These are phyloP conservation scores for Eidolon dupreanum DNA, from an alignment of 2,797 vertebrate species.

Conservation along the genomic window DNA sequence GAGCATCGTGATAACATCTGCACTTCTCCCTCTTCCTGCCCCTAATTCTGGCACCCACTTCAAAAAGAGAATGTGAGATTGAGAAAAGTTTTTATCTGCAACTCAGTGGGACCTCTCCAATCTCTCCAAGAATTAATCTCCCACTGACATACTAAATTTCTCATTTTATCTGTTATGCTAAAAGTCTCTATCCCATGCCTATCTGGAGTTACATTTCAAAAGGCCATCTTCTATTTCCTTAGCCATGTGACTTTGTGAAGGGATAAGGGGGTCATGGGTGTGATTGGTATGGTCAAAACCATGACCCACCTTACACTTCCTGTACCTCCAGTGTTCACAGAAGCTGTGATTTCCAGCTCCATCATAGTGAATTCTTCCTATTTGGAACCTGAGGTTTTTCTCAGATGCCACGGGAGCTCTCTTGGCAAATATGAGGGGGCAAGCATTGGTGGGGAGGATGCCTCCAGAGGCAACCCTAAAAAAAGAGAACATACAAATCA, in stretches of 20 bases:
- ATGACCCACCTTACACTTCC: not conserved
- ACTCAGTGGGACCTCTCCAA: not conserved
- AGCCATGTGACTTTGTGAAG: not conserved
- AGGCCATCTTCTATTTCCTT: not conserved
- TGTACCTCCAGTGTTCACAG: not conserved
- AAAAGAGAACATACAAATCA: not conserved
- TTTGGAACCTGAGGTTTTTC: not conserved
- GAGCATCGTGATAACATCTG: not conserved
- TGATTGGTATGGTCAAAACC: not conserved
- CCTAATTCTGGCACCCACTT: not conserved
- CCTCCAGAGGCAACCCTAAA: too few relatives aligned
- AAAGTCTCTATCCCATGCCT: not conserved
- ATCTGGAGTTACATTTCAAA: not conserved
- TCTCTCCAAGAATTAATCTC: not conserved
- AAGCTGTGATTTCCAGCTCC: not conserved
- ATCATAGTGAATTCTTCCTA: not conserved
- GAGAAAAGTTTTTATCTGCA: not conserved
- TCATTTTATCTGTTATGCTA: not conserved
- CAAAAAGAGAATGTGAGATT: not conserved
- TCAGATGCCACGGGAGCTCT: not conserved
- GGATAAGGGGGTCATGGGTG: not conserved
- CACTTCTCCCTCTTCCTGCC: not conserved
- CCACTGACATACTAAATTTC: not conserved
- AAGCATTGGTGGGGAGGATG: fast-evolving
- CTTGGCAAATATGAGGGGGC: not conserved